Evolutionary conservation across 2,888 invertebrate genomes (phyloP), one percentile per base, ranked within the genome.

Genomic region (Unio pictorum): DNA sequence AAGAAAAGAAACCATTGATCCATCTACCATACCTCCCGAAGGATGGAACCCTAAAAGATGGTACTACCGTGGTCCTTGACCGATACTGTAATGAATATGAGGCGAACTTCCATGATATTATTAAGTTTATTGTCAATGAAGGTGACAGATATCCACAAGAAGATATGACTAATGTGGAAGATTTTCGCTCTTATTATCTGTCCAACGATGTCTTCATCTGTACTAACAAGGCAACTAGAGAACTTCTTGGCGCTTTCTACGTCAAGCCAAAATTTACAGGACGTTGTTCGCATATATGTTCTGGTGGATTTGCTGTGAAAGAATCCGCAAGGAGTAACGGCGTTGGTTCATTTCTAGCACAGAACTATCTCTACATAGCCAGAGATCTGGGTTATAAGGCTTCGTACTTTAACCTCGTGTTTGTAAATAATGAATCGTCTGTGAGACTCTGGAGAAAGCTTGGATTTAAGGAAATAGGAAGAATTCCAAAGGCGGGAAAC

Each of bases 231-330:
- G 23, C 63, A 20, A 69, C 76, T n/a, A 68, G 67, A 11, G 75
- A 76, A 65, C 71, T 83, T 28, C 64, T 81, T 7, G 81, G 80
- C 15, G 76, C 76, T 1, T 82, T 81, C 57, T 81, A 82, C 65
- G 74, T 83, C 5, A 83, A 83, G 65, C 81, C 81, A 20, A 83
- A 83, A 61, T 83, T 82, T 74, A 81, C 83, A 4, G 83, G 80
- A n/a, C 66, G 83, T 57, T 80, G 77, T 57, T 80, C 80, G 4
- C 83, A 83, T 70, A 81, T 80, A 3, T 79, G 78, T 45, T 81
- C 82, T 55, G 78, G 72, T 58, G 83, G 83, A 28, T 83, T 83
- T 67, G 74, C 79, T 5, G 80, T 79, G 17, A 73, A 78, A 57
- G 30, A 7, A 18, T 64, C 75, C 5, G 66, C 62, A 23, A 56